Evolutionary conservation across 2,888 invertebrate genomes (phyloP), one percentile per base, ranked within the genome.

Genomic region (Hypselothyrea guttata): DNA sequence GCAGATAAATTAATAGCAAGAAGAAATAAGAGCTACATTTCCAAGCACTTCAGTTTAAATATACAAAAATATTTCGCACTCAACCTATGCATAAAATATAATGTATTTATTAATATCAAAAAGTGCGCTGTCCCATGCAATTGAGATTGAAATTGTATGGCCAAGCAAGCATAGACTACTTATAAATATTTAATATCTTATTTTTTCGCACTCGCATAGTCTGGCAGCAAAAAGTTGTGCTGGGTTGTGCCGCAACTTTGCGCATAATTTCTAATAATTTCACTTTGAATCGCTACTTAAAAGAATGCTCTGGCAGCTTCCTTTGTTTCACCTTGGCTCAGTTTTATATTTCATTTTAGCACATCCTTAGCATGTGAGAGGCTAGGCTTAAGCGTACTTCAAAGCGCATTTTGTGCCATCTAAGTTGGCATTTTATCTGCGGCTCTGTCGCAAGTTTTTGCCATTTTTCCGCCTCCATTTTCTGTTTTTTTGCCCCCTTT

Each of bases 401-500:
- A 62, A 38, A 46, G 52, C 51, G 52, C 33, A 44, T 51, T 70
- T 63, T 42, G 48, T 51, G 55, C 30, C 46, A 47, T 55, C 64
- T 58, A 41, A 53, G 64, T 42, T 48, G 54, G 44, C 62, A 54
- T 60, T 78, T 84, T 81, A 77, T 76, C 77, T 61, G 57, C 55
- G 38, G 45, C 52, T 44, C 52, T 58, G 64, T 53, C 52, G 68
- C 67, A 81, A 79, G 59, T 63, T 63, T 62, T 59, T 11, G 34
- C 22, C 22, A 22, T 22, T 22, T 22, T 22, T 22, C n/a, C n/a
- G n/a, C n/a, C n/a, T n/a, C n/a, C n/a, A n/a, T 22, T 22, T 22
- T 22, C 22, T 22, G 3, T 22, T 22, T 22, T 22, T 22, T n/a
- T n/a, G n/a, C n/a, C n/a, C n/a, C n/a, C n/a, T n/a, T n/a, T n/a